Percentiles rank a stretch among this genome's conserved stretches.
Conservation (phyloP, 2,888 invertebrate species). For the Koerneria pararmatus region DNA sequence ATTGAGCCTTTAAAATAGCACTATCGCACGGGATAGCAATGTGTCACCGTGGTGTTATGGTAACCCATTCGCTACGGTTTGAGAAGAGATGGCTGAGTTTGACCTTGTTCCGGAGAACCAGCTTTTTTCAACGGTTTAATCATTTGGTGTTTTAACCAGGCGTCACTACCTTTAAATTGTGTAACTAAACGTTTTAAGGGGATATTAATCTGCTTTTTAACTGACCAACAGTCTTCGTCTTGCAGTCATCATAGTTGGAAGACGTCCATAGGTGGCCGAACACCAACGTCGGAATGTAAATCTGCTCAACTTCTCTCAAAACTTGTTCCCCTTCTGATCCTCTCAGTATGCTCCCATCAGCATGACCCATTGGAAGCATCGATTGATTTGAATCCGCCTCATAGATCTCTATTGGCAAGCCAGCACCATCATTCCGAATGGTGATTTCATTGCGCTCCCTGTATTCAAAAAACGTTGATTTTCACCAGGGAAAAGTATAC, state of each 20-base stretch:
- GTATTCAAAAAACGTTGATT: neutral
- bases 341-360: neutral
- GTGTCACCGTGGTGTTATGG: too few species aligned
- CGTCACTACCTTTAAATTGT: too few species aligned
- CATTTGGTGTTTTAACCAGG: too few species aligned
- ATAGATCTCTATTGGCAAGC: conserved; percentile 31
- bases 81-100: too few species aligned
- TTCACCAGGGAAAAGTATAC: too few species aligned
- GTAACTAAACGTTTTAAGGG: too few species aligned
- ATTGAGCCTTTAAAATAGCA: too few species aligned
- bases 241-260: conserved; percentile 93
- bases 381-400: neutral
- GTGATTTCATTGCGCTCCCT: conserved; percentile 57
- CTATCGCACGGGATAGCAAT: too few species aligned
- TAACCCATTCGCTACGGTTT: too few species aligned
- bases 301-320: conserved; percentile 78
- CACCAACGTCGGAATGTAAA: conserved; percentile 97
- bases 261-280: conserved; percentile 95
- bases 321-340: conserved; percentile 75
- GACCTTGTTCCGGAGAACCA: too few species aligned
- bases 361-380: neutral
- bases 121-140: too few species aligned
- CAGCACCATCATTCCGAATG: conserved; percentile 66
- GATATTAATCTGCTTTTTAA: too few species aligned
- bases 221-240: conserved; percentile 74